A percentile compares a stretch with the other conserved stretches of the same genome.
Conservation (phyloP, 2,113 vertebrate genomes). For the Tupaia chinensis region DNA sequence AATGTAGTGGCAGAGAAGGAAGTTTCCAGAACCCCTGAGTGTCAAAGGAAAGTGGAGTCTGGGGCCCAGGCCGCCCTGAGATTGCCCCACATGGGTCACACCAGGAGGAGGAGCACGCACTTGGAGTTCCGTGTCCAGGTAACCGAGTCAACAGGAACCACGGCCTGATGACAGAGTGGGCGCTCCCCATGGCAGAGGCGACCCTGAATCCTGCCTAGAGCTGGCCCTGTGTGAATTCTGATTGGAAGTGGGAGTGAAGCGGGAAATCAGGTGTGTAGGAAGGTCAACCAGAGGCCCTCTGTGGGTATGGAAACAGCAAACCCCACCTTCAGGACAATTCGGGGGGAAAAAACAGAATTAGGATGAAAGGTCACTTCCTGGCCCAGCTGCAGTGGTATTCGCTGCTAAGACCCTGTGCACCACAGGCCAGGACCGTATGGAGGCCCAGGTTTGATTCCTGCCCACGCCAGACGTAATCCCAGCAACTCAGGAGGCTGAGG, state of each 20-base stretch:
- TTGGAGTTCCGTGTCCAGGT: accelerated
- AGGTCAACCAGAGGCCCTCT: accelerated
- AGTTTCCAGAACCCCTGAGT: not conserved
- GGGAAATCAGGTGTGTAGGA: accelerated
- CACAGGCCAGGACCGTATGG: no score
- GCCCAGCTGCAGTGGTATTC: no score
- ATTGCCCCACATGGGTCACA: accelerated
- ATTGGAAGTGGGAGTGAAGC: accelerated
- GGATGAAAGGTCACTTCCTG: accelerated
- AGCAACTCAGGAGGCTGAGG: not conserved
- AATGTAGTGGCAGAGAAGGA: not conserved
- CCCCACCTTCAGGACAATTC: accelerated
- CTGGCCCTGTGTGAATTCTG: accelerated
- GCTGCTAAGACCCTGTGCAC: no score
- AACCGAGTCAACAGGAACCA: accelerated
- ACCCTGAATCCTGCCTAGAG: not conserved
- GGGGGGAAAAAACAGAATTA: no score
- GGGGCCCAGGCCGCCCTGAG: not conserved
- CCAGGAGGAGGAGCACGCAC: accelerated
- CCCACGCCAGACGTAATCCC: no score
- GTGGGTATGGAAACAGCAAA: accelerated
- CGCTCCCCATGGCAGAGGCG: accelerated
- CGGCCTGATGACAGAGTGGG: accelerated
- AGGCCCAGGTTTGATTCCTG: no score
- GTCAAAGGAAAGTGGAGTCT: not conserved